A percentile compares a stretch with the other conserved stretches of the same genome.
These are phyloP conservation scores for Dermatemys mawii DNA, from an alignment of 2,113 vertebrate species.

Conservation along the genomic window DNA sequence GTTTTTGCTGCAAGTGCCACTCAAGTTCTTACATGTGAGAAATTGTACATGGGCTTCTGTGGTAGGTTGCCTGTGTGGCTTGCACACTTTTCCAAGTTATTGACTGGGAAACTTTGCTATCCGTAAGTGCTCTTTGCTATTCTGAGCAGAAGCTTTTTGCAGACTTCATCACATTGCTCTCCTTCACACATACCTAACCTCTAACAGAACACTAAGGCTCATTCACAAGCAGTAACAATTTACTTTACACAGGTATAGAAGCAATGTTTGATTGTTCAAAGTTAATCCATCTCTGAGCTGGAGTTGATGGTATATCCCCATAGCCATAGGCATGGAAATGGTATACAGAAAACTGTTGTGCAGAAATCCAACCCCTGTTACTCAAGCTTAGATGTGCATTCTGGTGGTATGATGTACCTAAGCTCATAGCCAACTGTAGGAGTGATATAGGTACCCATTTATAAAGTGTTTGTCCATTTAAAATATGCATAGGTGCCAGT, in stretches of 20 bases:
- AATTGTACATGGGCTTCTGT: background rate
- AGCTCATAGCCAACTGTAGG: background rate
- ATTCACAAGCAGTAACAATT: background rate
- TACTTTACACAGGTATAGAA: background rate
- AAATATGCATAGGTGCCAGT: background rate
- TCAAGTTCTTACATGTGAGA: background rate
- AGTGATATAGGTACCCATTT: background rate
- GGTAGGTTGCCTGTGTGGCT: background rate
- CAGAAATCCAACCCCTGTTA: background rate
- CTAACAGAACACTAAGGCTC: background rate
- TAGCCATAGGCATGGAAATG: background rate
- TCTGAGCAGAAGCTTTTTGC: background rate
- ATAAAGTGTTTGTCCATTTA: background rate
- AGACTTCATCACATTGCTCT: background rate
- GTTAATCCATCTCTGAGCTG: background rate
- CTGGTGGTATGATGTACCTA: background rate
- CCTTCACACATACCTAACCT: background rate
- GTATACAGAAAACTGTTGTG: background rate
- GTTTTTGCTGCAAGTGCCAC: background rate
- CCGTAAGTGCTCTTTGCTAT: background rate
- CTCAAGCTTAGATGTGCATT: background rate
- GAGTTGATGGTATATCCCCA: background rate
- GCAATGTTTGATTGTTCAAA: background rate
- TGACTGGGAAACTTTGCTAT: background rate
- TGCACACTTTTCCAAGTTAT: background rate